Evolutionary conservation across 2,113 vertebrate species (phyloP), one percentile per base, ranked within the genome.

Genomic region (Octodon degus): DNA sequence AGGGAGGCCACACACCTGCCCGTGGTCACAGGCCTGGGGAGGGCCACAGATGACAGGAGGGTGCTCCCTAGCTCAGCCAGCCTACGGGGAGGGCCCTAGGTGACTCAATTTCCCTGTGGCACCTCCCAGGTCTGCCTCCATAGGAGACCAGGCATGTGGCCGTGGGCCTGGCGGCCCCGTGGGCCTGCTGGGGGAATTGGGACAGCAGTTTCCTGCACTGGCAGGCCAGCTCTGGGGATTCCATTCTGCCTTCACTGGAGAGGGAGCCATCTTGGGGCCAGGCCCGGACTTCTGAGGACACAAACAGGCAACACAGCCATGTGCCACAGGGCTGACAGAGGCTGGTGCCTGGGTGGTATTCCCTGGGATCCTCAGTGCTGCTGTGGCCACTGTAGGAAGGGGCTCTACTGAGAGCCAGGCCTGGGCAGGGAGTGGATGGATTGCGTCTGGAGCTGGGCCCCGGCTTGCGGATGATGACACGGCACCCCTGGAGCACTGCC

Each of bases 371-470:
- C 27, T 32, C 53, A 43, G 10, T 58, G 11, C 40, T 63, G 47
- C 34, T 14, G 20, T 1, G 76, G 58, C 34, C 47, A 1, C 30
- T 7, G 37, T 19, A n/a, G 12, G 37, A 0, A 0, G 40, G 62
- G 55, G 43, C 55, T 87, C 17, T 17, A 58, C 27, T 55, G 50
- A 25, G 30, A 55, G 11, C n/a, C 72, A 20, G 62, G 3, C 5
- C 0, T 0, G 17, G 65, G 1, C 0, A 0, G 22, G 25, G 34
- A 55, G 8, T 19, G 9, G 34, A 24, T 1, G 25, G 3, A 6
- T 4, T n/a, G 40, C 12, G 0, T 37, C 84, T 22, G 58, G n/a
- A 27, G 68, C 27, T 17, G 3, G 5, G 68, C 62, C 74, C 30
- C 40, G 60, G 19, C 53, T 77, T 0, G 27, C 10, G 7, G 30